These are phyloP conservation scores for Gymnoscelis rufifasciata DNA, from an alignment of 2,888 invertebrate species.

Conservation along the genomic window DNA sequence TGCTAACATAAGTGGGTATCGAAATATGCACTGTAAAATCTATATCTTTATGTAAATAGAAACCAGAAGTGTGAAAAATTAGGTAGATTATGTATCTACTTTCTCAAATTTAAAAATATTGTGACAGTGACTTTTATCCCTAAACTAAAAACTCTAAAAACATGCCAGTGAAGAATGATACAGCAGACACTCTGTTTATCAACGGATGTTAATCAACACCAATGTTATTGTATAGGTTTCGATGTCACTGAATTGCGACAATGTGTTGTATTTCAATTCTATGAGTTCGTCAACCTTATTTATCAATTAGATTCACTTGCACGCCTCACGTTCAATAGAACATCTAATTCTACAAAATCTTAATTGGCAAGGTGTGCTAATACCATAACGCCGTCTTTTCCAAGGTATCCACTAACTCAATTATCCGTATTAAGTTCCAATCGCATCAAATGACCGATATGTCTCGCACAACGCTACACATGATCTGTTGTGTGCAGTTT, in stretches of 20 bases:
- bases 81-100: too few relatives aligned
- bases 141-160: too few relatives aligned
- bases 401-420: slow-evolving; percentile 32
- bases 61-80: too few relatives aligned
- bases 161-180: too few relatives aligned
- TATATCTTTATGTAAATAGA: too few relatives aligned
- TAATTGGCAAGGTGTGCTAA: slow-evolving; percentile 3
- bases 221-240: not conserved
- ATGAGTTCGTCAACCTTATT: not conserved
- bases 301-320: not conserved
- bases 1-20: too few relatives aligned
- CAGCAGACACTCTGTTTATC: not conserved
- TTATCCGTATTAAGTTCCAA: slow-evolving; percentile 33
- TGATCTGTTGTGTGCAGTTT: slow-evolving; percentile 2
- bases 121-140: too few relatives aligned
- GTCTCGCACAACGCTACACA: slow-evolving; percentile 15
- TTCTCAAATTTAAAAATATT: too few relatives aligned
- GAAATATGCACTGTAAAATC: too few relatives aligned
- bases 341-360: not conserved
- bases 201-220: slow-evolving; percentile 10
- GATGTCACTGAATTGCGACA: slow-evolving; percentile 8
- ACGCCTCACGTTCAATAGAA: not conserved
- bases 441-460: slow-evolving; percentile 22
- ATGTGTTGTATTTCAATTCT: not conserved
- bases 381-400: slow-evolving; percentile 4